These are phyloP conservation scores for Cercocebus atys DNA, from an alignment of 2,113 vertebrate genomes.

Conservation along the genomic window DNA sequence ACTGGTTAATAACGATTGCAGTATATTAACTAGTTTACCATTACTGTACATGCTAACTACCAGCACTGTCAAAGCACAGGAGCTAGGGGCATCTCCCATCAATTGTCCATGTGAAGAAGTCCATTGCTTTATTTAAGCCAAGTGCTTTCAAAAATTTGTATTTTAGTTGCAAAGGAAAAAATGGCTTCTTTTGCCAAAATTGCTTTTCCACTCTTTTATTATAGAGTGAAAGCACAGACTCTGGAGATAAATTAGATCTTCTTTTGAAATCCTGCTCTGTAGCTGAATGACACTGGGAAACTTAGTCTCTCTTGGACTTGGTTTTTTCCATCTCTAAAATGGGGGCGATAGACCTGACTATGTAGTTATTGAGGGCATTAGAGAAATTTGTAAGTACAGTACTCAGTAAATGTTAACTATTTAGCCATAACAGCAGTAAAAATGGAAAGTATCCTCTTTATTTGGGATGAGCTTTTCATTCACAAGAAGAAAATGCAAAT, in stretches of 20 bases:
- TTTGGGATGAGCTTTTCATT: neutral
- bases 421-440: neutral
- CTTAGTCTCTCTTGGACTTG: neutral
- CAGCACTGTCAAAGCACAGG: neutral
- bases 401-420: neutral
- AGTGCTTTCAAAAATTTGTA: neutral
- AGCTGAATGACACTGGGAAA: neutral
- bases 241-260: neutral
- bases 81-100: neutral
- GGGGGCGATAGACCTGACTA: neutral
- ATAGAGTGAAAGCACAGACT: neutral
- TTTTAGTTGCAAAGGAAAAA: neutral
- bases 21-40: neutral
- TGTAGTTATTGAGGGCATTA: neutral
- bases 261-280: neutral
- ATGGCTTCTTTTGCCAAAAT: neutral
- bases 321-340: conserved; percentile 15
- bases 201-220: neutral
- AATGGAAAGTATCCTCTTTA: neutral
- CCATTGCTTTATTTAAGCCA: neutral
- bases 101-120: neutral
- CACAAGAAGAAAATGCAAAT: neutral
- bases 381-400: neutral
- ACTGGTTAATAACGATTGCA: neutral
- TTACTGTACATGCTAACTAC: neutral